These are phyloP conservation scores for Galagoides demidoff DNA, from an alignment of 2,797 vertebrate genomes.

Conservation along the genomic window DNA sequence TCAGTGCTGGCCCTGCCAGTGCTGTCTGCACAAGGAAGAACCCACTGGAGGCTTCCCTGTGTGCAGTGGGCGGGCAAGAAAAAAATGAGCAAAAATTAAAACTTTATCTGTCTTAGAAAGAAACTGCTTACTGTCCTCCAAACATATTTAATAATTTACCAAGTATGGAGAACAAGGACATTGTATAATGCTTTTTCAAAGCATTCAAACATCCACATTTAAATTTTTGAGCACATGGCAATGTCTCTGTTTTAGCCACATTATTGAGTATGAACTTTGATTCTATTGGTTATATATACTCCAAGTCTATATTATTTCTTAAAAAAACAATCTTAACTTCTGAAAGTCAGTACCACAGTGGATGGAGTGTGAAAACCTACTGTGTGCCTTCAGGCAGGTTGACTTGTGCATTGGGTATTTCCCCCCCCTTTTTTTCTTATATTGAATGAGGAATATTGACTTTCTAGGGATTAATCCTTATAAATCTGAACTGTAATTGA, in stretches of 20 bases:
- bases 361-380: neutral
- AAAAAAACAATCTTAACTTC: neutral
- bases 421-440: neutral
- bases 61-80: slow-evolving; percentile 70
- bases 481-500: neutral
- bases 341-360: neutral
- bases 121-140: slow-evolving; percentile 81
- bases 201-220: slow-evolving; percentile 67
- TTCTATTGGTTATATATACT: neutral
- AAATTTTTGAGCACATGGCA: slow-evolving; percentile 64
- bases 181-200: slow-evolving; percentile 73
- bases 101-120: slow-evolving; percentile 80
- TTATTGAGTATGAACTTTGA: neutral
- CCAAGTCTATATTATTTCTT: neutral
- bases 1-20: slow-evolving; percentile 77
- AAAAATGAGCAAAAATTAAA: slow-evolving; percentile 82
- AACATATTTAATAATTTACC: slow-evolving; percentile 82
- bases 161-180: slow-evolving; percentile 67
- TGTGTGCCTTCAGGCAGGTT: neutral
- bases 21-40: slow-evolving; percentile 68
- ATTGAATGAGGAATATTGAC: neutral
- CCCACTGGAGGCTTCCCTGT: slow-evolving; percentile 66
- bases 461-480: neutral
- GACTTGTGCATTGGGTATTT: neutral
- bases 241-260: slow-evolving; percentile 69